These are phyloP conservation scores for Irena cyanogastra DNA, from an alignment of 2,113 vertebrate genomes.

Conservation along the genomic window DNA sequence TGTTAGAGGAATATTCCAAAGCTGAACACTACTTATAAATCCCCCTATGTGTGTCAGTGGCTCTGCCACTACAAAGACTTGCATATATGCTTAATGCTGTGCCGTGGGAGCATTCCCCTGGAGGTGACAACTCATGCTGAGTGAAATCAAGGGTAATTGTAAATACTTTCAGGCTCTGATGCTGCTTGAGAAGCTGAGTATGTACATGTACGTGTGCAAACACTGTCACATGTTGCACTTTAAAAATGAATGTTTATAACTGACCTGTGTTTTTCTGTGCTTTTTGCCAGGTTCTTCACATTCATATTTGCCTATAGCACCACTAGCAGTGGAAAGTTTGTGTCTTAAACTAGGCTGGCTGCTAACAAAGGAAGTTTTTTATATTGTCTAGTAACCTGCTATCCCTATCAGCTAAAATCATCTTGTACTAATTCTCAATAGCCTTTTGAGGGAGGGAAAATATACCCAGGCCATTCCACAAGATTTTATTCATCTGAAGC, in stretches of 20 bases:
- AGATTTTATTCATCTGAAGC: neutral
- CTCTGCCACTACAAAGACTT: neutral
- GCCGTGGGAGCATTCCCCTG: neutral
- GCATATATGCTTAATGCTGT: neutral
- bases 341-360: neutral
- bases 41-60: neutral
- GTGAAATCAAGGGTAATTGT: neutral
- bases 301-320: neutral
- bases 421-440: neutral
- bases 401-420: neutral
- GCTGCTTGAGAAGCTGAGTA: neutral
- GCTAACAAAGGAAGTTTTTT: neutral
- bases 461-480: neutral
- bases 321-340: neutral
- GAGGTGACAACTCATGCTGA: neutral
- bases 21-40: neutral
- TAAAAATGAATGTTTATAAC: neutral
- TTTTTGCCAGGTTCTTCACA: neutral
- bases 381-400: neutral
- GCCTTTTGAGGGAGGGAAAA: neutral
- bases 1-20: neutral
- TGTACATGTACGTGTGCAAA: neutral
- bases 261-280: neutral
- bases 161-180: neutral
- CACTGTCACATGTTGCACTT: neutral